Evolutionary conservation across 2,797 vertebrate species (phyloP).

Genomic region (Eupleurogrammus muticus): DNA sequence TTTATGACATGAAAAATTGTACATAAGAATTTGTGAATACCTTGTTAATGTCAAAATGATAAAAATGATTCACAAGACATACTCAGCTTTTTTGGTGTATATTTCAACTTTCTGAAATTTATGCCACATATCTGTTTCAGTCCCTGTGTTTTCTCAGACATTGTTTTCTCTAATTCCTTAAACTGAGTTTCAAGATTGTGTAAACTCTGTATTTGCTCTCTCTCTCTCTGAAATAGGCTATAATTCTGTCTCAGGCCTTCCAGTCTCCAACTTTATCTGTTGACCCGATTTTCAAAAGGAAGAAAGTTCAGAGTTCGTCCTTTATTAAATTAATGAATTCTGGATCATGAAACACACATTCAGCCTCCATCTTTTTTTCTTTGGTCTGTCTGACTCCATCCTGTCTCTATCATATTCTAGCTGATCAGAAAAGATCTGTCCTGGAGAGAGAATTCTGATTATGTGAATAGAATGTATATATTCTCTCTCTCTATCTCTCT

Average conservation of each 20-base stretch:
- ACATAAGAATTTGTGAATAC: not conserved
- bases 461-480: conserved; percentile 13
- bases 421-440: no score
- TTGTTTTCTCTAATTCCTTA: not conserved
- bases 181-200: not conserved
- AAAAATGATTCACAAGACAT: not conserved
- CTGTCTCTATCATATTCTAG: no score
- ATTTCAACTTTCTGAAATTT: not conserved
- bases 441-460: conserved; percentile 5
- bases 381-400: not conserved
- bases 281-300: no score
- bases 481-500: conserved; percentile 8
- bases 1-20: not conserved
- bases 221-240: no score
- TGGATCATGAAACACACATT: no score
- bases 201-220: not conserved
- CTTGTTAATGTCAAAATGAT: not conserved
- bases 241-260: no score
- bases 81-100: not conserved
- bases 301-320: no score
- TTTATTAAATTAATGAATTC: no score
- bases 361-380: no score
- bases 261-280: no score
- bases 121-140: not conserved
- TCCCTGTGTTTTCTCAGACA: not conserved